Percentiles rank a stretch among this genome's conserved stretches.
These are phyloP conservation scores for Platycheirus albimanus DNA, from an alignment of 2,888 invertebrate genomes.

Conservation along the genomic window DNA sequence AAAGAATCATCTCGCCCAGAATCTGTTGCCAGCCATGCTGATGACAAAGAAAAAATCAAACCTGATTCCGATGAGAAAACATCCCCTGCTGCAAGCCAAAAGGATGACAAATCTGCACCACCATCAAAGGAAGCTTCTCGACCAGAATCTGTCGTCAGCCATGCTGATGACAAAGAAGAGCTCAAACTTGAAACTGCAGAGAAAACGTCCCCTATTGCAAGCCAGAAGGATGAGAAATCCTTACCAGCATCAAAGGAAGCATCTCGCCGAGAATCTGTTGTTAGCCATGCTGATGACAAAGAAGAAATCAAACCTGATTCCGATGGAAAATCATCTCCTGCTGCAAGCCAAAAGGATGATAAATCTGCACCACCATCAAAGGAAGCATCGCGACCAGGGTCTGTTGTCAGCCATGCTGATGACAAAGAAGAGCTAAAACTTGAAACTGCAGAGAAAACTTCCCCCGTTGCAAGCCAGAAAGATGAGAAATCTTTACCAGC, in stretches of 20 bases:
- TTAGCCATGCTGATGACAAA: conserved; percentile 67
- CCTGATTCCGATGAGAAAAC: background rate
- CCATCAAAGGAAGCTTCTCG: conserved; percentile 57
- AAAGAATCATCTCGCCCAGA: conserved; percentile 75
- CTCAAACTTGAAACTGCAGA: background rate
- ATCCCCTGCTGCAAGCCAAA: background rate
- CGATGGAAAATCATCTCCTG: background rate
- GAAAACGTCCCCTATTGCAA: conserved; percentile 49
- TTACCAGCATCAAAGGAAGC: conserved; percentile 18
- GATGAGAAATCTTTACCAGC: conserved; percentile 55
- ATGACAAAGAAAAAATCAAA: conserved; percentile 73
- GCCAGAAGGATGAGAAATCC: conserved; percentile 53
- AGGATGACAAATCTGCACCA: conserved; percentile 14
- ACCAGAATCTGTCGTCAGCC: conserved; percentile 79
- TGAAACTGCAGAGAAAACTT: conserved; percentile 67
- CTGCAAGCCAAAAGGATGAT: background rate
- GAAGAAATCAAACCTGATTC: conserved; percentile 19
- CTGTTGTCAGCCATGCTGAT: background rate
- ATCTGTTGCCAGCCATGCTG: conserved; percentile 70
- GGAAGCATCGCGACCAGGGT: background rate
- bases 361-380: background rate
- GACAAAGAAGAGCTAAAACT: conserved; percentile 75
- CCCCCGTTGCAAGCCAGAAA: conserved; percentile 46
- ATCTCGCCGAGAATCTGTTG: conserved; percentile 52
- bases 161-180: background rate